These are phyloP conservation scores for mouse (Mus musculus) DNA, from an alignment of 2,113 vertebrate species.

Conservation along the genomic window DNA sequence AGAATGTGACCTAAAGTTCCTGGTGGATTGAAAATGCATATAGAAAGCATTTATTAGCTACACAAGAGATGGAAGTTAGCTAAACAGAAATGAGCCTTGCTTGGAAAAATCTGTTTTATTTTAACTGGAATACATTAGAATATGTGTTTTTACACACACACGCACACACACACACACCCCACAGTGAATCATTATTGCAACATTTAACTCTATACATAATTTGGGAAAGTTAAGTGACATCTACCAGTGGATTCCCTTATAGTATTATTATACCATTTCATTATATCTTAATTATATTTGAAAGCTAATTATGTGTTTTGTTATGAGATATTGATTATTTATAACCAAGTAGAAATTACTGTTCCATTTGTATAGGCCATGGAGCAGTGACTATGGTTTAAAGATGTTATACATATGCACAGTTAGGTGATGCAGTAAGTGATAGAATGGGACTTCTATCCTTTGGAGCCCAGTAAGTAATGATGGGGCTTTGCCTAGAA, in stretches of 20 bases:
- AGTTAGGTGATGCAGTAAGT: neutral
- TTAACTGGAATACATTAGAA: neutral
- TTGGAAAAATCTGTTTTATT: neutral
- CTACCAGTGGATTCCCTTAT: neutral
- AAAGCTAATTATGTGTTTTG: constrained; percentile 9
- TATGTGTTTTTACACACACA: neutral
- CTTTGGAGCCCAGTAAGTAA: neutral
- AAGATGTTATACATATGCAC: constrained; percentile 11
- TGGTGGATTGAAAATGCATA: neutral
- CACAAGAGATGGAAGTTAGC: neutral
- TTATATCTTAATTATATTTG: constrained; percentile 13
- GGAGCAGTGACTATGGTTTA: neutral
- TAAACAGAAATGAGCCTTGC: neutral
- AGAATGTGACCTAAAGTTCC: neutral
- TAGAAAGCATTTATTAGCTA: neutral
- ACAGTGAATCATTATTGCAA: neutral
- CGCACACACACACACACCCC: too few species aligned
- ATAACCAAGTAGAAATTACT: neutral
- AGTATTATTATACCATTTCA: neutral
- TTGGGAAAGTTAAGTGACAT: neutral
- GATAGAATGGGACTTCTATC: neutral
- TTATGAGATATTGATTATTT: neutral
- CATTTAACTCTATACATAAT: neutral
- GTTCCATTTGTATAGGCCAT: neutral
- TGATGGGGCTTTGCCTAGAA: neutral